Percentiles rank a stretch among this genome's conserved stretches.
Conservation (phyloP, 1,140 invertebrate genomes). For the Rhynchophorus ferrugineus region DNA sequence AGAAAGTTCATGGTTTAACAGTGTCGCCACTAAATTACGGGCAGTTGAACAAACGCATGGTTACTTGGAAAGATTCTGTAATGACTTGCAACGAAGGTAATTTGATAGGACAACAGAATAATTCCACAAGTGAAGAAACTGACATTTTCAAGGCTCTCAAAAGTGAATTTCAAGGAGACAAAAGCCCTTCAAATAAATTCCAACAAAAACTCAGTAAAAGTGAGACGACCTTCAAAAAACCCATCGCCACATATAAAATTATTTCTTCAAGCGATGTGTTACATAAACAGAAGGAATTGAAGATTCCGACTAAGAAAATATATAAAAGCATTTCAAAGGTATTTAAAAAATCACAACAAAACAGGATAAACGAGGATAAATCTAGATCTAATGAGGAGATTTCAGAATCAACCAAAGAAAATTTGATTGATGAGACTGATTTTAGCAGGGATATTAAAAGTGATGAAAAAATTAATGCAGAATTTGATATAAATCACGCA, state of each 20-base stretch:
- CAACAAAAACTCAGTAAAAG: no score
- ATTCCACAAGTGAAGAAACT: no score
- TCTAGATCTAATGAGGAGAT: background rate
- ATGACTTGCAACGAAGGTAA: background rate
- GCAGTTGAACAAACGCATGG: conserved; percentile 16
- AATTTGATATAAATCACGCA: no score
- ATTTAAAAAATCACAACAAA: conserved; percentile 6
- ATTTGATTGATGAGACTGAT: background rate
- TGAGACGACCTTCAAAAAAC: no score
- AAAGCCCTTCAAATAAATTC: no score
- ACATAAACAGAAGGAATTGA: background rate
- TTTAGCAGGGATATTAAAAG: no score
- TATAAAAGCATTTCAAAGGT: conserved; percentile 9
- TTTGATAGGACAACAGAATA: background rate
- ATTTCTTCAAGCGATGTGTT: conserved; percentile 7
- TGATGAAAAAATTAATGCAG: no score
- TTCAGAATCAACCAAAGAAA: background rate
- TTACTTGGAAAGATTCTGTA: conserved; percentile 39
- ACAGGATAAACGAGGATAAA: no score
- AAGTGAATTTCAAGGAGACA: background rate
- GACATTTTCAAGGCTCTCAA: background rate
- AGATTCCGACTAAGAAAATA: conserved; percentile 6
- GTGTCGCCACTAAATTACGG: conserved; percentile 29
- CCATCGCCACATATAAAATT: no score
- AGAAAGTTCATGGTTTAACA: conserved; percentile 31